These are phyloP conservation scores for Pseudorectes ferrugineus DNA, from an alignment of 2,113 vertebrate genomes.

Conservation along the genomic window DNA sequence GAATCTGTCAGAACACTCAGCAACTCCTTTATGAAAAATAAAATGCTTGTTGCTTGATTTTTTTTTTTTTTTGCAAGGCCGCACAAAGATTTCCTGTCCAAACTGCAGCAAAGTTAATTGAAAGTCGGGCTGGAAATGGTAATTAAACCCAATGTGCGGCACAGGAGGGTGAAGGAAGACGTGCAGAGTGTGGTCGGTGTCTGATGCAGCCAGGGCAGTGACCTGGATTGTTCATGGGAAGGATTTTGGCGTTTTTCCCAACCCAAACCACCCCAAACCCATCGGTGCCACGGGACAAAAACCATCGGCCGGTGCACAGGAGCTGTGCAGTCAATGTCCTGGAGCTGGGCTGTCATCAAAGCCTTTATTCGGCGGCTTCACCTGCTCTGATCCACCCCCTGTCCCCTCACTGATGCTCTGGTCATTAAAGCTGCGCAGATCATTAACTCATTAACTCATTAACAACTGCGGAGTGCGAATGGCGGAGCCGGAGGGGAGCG, in stretches of 20 bases:
- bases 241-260: neutral
- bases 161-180: neutral
- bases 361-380: neutral
- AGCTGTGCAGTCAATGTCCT: constrained; percentile 54
- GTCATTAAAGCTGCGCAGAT: constrained; percentile 48
- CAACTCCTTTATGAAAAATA: neutral
- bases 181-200: neutral
- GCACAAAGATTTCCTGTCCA: neutral
- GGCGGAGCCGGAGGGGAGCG: neutral
- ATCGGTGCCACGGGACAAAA: neutral
- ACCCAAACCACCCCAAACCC: constrained; percentile 16
- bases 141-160: neutral
- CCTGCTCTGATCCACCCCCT: neutral
- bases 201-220: neutral
- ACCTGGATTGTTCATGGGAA: neutral
- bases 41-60: neutral
- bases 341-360: constrained; percentile 53
- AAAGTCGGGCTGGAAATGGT: neutral
- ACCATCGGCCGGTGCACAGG: neutral
- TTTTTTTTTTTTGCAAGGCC: neutral
- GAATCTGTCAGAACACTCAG: neutral
- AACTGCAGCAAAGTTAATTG: neutral
- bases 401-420: constrained; percentile 5
- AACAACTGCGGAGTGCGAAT: constrained; percentile 20
- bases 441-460: constrained; percentile 59